Percentiles rank a stretch among this genome's conserved stretches.
phyloP scores from a whole-genome alignment of 2,888 invertebrate species.

The Tetropium fuscum region DNA sequence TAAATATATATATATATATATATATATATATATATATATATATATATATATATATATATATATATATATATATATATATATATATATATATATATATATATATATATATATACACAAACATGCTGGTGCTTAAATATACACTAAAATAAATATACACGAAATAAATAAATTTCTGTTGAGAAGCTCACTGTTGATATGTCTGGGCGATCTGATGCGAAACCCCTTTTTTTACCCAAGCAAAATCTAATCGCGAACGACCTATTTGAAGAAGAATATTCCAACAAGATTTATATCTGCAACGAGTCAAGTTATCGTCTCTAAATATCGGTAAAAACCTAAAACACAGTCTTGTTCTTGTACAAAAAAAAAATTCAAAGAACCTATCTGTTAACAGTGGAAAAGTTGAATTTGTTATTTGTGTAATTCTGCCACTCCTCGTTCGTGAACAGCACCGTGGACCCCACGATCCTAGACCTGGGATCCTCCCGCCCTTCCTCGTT shows the following conservation, averaged over 20 bases:
- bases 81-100: no score
- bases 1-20: no score
- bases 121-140: constrained; percentile 14
- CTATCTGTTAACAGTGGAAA: constrained; percentile 51
- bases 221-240: no score
- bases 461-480: constrained; percentile 51
- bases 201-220: no score
- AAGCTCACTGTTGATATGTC: constrained; percentile 21
- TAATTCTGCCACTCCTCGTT: constrained; percentile 53
- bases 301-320: constrained; percentile 5
- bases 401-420: constrained; percentile 41
- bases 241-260: no score
- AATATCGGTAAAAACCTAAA: constrained; percentile 24
- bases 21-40: no score
- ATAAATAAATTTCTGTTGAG: constrained; percentile 15
- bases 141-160: constrained; percentile 26
- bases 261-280: no score
- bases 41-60: no score
- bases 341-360: constrained; percentile 34
- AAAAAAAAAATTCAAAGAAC: background rate
- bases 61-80: no score
- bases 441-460: constrained; percentile 52
- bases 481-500: constrained; percentile 39
- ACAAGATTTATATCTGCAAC: no score
- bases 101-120: constrained; percentile 17